Evolutionary conservation across 2,797 vertebrate genomes (phyloP).

Genomic region (Catharus ustulatus): DNA sequence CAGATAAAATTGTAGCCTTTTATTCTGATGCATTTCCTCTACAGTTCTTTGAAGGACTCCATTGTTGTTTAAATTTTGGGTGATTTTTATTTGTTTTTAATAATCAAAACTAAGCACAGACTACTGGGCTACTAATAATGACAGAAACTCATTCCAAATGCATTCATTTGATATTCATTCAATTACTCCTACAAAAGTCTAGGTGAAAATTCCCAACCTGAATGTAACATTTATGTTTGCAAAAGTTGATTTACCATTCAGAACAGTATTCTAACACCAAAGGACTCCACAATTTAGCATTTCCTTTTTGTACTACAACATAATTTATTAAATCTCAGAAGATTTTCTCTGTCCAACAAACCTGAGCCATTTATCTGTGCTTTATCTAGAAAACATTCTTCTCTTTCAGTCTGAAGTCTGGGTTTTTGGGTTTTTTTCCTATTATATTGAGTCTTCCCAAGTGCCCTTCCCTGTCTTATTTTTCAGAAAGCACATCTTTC

Average conservation of each 20-base stretch:
- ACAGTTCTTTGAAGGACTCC: neutral
- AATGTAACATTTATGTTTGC: neutral
- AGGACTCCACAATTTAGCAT: neutral
- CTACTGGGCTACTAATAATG: neutral
- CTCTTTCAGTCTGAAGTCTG: neutral
- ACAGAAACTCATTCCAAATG: neutral
- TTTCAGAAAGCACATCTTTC: neutral
- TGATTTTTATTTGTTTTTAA: neutral
- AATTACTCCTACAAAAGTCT: neutral
- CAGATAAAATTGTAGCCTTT: neutral
- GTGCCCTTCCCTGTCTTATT: neutral
- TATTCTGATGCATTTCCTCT: neutral
- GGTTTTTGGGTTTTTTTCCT: fast-evolving
- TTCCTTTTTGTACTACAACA: neutral
- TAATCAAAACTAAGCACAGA: neutral
- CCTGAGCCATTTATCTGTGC: neutral
- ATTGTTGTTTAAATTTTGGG: neutral
- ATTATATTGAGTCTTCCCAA: neutral
- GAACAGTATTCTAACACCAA: neutral
- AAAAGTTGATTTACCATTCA: neutral
- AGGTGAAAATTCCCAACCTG: neutral
- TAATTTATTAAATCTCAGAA: neutral
- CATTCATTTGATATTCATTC: neutral
- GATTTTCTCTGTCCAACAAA: neutral
- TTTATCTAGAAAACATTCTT: neutral